phyloP scores from a whole-genome alignment of 2,113 vertebrate species.

The Cervus canadensis region DNA sequence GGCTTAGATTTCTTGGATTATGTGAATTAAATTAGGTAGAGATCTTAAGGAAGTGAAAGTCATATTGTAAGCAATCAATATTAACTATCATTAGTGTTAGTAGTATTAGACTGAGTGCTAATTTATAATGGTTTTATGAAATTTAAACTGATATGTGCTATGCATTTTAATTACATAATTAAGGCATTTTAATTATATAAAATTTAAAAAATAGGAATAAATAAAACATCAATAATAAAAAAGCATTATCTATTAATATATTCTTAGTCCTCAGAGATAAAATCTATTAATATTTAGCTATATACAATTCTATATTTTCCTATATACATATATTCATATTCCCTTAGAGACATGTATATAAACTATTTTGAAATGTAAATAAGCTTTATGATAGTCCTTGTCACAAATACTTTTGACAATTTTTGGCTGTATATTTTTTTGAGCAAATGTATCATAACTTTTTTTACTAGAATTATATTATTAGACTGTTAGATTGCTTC shows the following conservation, averaged over 20 bases:
- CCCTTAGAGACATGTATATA: background rate
- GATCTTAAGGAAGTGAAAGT: background rate
- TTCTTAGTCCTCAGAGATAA: background rate
- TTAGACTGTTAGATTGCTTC: background rate
- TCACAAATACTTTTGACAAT: background rate
- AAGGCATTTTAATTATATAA: background rate
- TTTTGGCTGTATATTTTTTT: background rate
- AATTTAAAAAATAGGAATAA: background rate
- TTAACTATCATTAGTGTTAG: background rate
- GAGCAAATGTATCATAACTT: background rate
- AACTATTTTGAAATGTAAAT: background rate
- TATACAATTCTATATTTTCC: background rate
- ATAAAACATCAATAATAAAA: background rate
- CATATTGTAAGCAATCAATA: background rate
- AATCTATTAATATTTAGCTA: background rate
- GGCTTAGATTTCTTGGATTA: background rate
- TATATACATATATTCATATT: background rate
- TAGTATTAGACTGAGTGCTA: background rate
- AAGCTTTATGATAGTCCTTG: background rate
- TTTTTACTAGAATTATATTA: background rate
- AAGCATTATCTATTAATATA: background rate
- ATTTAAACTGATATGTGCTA: background rate
- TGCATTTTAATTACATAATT: background rate
- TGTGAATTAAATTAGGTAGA: background rate
- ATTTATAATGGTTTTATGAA: background rate